Percentiles rank a stretch among this genome's conserved stretches.
phyloP scores from a whole-genome alignment of 2,888 invertebrate species.

The Sceliomorpha sp. region DNA sequence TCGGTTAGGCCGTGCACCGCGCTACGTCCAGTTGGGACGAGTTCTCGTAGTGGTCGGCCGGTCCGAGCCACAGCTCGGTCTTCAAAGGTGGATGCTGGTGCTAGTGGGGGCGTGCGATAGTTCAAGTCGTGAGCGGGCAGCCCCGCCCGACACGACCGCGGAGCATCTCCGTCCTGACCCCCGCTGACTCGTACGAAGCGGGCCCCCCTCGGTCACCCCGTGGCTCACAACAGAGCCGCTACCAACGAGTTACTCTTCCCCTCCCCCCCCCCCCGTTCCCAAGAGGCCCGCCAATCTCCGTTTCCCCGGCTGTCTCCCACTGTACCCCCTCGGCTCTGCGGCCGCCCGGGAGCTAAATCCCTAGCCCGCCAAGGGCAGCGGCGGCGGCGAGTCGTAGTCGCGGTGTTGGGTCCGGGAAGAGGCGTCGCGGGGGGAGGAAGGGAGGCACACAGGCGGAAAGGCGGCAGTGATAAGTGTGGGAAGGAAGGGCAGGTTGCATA shows the following conservation, averaged over 20 bases:
- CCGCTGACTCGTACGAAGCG: slow-evolving; percentile 74
- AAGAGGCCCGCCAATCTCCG: slow-evolving; percentile 22
- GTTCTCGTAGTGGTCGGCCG: slow-evolving; percentile 44
- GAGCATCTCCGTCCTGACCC: slow-evolving; percentile 80
- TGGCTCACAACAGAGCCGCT: slow-evolving; percentile 27
- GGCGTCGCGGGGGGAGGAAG: slow-evolving; percentile 33
- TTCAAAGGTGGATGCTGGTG: slow-evolving; percentile 62
- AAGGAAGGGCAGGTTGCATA: slow-evolving; percentile 80
- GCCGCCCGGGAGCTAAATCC: slow-evolving; percentile 58
- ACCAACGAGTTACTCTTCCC: slow-evolving; percentile 31
- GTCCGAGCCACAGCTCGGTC: slow-evolving; percentile 54
- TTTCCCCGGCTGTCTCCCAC: slow-evolving; percentile 8
- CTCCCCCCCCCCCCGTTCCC: slow-evolving; percentile 8
- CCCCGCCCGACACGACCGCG: slow-evolving; percentile 80
- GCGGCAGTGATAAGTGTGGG: slow-evolving; percentile 79
- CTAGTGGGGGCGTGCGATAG: slow-evolving; percentile 83
- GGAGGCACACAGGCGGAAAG: slow-evolving; percentile 50
- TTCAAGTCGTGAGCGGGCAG: slow-evolving; percentile 83
- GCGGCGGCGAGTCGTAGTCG: slow-evolving; percentile 48
- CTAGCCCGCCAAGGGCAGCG: slow-evolving; percentile 67
- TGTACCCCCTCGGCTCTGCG: background rate
- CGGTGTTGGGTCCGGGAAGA: too few relatives aligned
- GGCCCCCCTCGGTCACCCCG: too few relatives aligned
- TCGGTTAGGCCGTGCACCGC: slow-evolving; percentile 36
- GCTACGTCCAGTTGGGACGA: slow-evolving; percentile 42